Base-by-base conservation (phyloP, 1,140 invertebrate species). In the Spodoptera frugiperda region DNA sequence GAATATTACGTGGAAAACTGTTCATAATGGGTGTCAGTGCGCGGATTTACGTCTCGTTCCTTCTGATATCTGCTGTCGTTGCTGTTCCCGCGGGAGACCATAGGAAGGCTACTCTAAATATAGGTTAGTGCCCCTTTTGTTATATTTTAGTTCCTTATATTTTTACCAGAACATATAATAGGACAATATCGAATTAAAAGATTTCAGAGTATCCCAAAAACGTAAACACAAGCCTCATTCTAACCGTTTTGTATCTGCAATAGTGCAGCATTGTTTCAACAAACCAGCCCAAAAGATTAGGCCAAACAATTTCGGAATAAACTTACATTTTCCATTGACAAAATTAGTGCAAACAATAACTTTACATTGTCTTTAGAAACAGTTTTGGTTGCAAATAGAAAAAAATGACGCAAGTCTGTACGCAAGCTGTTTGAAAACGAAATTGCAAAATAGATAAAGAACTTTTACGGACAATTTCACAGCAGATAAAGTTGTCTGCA, bases 11-110 rank as follows among this genome's bases (percentile, higher is more conserved):
- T 82, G 79, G 49, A 74, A 57, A 73, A 82, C 68, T 76, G 63
- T 49, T 61, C 88, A 86, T 83, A 39, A 93, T 93, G 92, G 88
- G 91, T 93, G 91, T 82, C 81, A 89, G 92, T 92, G 92, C 82
- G 79, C 87, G 87, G 88, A 89, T 92, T 86, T 61, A 79, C 65
- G 80, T 86, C 78, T 78, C 88, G 77, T 86, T 91, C 86, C 86
- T 92, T 48, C 77, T 91, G 73, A 80, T 92, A 83, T 89, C 91
- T 76, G 83, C 84, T 48, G 85, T 84, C 14, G 79, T 80, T 46
- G 90, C 91, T 76, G 84, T 89, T 80, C 92, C 92, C 57, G 79
- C 89, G 77, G 85, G 87, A 81, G 80, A 88, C 12, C 73, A 80
- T 10, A 84, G 79, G 51, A 82, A 84, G 83, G 59, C 83, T 84